Base-by-base conservation (phyloP, 1,140 invertebrate species). In the Telenomus remus region DNA sequence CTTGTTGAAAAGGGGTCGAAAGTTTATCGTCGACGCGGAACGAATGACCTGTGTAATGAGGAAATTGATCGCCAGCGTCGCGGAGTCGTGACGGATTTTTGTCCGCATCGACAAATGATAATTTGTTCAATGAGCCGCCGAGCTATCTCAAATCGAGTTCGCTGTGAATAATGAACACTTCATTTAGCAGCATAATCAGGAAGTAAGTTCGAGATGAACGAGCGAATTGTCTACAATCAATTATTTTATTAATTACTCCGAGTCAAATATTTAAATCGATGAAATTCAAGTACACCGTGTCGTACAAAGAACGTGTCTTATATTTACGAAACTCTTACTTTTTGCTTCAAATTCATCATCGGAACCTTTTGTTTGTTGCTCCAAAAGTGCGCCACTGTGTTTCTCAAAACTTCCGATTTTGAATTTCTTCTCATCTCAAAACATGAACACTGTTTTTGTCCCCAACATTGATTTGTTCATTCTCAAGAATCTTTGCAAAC, bases 171-270 rank as follows among this genome's bases (percentile, higher is more conserved):
- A 55, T 48, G 44, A 64, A 64, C 15, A 33, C 35, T 49, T 49
- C 44, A 65, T 56, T 56, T 66, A n/a, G 19, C 10, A 13, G 19
- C 6, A 13, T 0, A 33, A 53, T 27, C n/a, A 12, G 14, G 35
- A 53, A 33, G 47, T 3, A 49, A 53, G 39, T 53, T 63, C 13
- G 9, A 33, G 9, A 16, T 10, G 19, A 34, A 16, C 15, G 50
- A 43, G 54, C 13, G 13, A 55, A 49, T 35, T 27, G 46, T 56
- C 37, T 55, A 27, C 16, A 14, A 49, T 66, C 9, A 66, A 57
- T 66, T 66, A 57, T 66, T 57, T 50, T 65, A 65, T 55, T 65
- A 51, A 66, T 66, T 66, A 65, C 53, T 42, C 14, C 5, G 50
- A 49, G 42, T 55, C 10, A 42, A 65, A 49, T 65, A 49, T 55